Conservation (phyloP, 2,888 invertebrate species). For the Dermolepida albohirtum region DNA sequence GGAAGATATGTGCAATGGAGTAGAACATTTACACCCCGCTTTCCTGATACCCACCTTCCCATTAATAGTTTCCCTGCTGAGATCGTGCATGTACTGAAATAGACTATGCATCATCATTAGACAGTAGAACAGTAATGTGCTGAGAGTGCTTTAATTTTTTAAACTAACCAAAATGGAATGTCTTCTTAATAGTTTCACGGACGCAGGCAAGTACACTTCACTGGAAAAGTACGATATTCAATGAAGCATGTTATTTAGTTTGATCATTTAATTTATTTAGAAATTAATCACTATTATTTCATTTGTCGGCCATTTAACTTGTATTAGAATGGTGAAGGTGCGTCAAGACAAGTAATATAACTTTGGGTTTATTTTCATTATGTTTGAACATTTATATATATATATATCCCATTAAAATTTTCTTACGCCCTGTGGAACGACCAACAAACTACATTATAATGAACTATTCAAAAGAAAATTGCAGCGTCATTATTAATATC, state of each 20-base stretch:
- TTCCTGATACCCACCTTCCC: constrained; percentile 35
- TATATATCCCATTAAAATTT: too few relatives aligned
- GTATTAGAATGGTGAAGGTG: too few relatives aligned
- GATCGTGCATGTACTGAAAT: constrained; percentile 47
- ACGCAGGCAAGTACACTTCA: constrained; percentile 9
- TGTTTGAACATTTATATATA: too few relatives aligned
- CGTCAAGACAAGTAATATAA: too few relatives aligned
- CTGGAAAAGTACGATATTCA: constrained; percentile 7
- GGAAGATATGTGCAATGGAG: constrained; percentile 93
- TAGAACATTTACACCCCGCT: constrained; percentile 58
- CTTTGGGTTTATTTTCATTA: too few relatives aligned
- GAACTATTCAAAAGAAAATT: too few relatives aligned
- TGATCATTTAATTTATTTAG: too few relatives aligned
- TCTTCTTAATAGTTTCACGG: constrained; percentile 11
- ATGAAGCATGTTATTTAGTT: constrained; percentile 18
- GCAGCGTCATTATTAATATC: too few relatives aligned
- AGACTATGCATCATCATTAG: constrained; percentile 30
- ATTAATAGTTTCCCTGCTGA: constrained; percentile 44
- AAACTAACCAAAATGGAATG: constrained; percentile 3
- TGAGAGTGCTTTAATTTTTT: constrained; percentile 28
- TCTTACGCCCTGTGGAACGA: too few relatives aligned
- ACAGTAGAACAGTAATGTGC: constrained; percentile 31
- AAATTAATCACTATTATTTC: too few relatives aligned
- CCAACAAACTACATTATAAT: too few relatives aligned
- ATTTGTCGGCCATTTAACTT: too few relatives aligned